Evolutionary conservation across 2,113 vertebrate species (phyloP), one percentile per base, ranked within the genome.

Genomic region (Ibidorhyncha struthersii): DNA sequence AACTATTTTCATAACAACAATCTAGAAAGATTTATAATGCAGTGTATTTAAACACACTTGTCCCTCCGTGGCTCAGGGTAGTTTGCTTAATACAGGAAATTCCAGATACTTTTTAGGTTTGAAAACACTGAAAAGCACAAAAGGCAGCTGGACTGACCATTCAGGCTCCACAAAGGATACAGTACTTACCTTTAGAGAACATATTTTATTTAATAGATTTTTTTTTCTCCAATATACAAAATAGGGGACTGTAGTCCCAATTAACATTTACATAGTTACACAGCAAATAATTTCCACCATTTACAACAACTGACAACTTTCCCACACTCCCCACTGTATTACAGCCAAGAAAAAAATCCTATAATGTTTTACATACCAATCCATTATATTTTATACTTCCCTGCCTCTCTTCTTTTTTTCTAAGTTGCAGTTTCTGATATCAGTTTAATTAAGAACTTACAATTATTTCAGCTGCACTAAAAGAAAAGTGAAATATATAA

Each of bases 161-260:
- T 29, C 4, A 25, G 59, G 86, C 63, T 98, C 85, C 89, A 96
- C 90, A 98, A 94, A 98, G 78, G 82, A 96, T 90, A 94, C 92
- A 89, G 77, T 73, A 93, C 82, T 92, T 97, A 97, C 84, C 95
- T 98, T 96, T 76, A 95, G 62, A 97, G 97, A 99, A 96, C 97
- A 98, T 98, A 99, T 98, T 98, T 98, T 99, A 98, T 99, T 99
- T 98, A 98, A 99, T 99, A 99, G 98, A 99, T 99, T 98, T 98
- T 98, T 98, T 98, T 96, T 97, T 82, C 95, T 96, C 96, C 97
- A 97, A 98, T 98, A 98, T 98, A 98, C 98, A 98, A 98, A 98
- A 98, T 97, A 96, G 63, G 80, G 97, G 97, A 97, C 90, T 80
- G 80, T 30, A 89, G 96, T 96, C 98, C 97, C 96, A 96, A 94